A percentile compares a stretch with the other conserved stretches of the same genome.
These are phyloP conservation scores for Goniozus legneri DNA, from an alignment of 1,140 invertebrate species.

Conservation along the genomic window DNA sequence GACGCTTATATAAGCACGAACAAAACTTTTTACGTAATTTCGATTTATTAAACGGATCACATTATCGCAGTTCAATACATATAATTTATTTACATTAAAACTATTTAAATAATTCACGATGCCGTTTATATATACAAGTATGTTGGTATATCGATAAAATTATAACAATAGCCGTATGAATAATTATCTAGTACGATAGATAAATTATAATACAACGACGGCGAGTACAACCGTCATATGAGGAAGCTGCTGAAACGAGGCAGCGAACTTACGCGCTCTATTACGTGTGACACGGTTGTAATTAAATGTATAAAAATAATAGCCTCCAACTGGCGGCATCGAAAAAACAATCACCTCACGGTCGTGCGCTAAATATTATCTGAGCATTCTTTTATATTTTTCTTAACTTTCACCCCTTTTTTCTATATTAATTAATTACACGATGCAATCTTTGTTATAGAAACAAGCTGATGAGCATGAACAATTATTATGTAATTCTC, in stretches of 20 bases:
- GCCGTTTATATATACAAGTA: slow-evolving; percentile 29
- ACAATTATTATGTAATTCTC: too few relatives aligned
- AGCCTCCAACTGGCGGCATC: slow-evolving; percentile 26
- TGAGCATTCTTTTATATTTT: slow-evolving; percentile 33
- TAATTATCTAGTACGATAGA: slow-evolving; percentile 8
- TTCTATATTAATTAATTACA: background rate
- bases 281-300: slow-evolving; percentile 18
- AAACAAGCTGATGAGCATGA: too few relatives aligned
- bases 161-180: slow-evolving; percentile 18
- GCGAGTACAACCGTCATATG: slow-evolving; percentile 13
- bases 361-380: slow-evolving; percentile 32
- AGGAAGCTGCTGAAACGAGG: slow-evolving; percentile 21
- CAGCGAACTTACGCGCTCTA: slow-evolving; percentile 6
- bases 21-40: too few relatives aligned
- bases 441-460: background rate
- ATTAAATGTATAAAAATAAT: slow-evolving; percentile 49
- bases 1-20: too few relatives aligned
- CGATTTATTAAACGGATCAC: slow-evolving; percentile 45
- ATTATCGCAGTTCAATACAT: slow-evolving; percentile 37
- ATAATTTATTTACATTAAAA: slow-evolving; percentile 40
- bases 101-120: slow-evolving; percentile 40
- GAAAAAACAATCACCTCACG: background rate
- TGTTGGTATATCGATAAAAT: slow-evolving; percentile 15
- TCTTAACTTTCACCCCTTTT: too few relatives aligned
- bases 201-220: slow-evolving; percentile 31